A percentile compares a stretch with the other conserved stretches of the same genome.
Evolutionary conservation across 2,797 vertebrate species (phyloP).

Genomic region (Poliocrania exsul): DNA sequence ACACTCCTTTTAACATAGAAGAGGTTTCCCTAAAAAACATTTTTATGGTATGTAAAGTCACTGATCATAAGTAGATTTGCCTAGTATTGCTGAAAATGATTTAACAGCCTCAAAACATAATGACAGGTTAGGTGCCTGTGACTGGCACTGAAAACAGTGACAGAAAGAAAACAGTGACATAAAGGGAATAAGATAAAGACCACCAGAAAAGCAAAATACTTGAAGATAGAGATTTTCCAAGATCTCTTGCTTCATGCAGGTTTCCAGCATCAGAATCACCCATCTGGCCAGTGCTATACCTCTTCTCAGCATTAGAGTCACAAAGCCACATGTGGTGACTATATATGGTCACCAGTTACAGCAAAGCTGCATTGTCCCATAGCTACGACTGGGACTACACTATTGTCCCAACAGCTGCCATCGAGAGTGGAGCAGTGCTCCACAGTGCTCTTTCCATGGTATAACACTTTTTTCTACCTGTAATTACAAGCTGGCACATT

Average conservation of each 20-base stretch:
- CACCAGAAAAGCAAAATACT: neutral
- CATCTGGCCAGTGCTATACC: neutral
- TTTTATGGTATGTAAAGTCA: slow-evolving; percentile 42
- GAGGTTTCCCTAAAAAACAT: slow-evolving; percentile 58
- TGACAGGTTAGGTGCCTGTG: neutral
- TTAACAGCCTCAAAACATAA: slow-evolving; percentile 10
- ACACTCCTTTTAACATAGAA: slow-evolving; percentile 10
- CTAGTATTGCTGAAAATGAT: slow-evolving; percentile 17
- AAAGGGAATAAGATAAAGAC: neutral
- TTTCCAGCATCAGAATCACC: neutral
- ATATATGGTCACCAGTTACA: neutral
- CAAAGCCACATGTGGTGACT: neutral
- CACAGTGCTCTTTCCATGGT: neutral
- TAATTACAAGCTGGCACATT: neutral
- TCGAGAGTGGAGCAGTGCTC: neutral
- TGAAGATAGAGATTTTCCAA: neutral
- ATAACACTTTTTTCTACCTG: neutral
- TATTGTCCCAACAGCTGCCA: neutral
- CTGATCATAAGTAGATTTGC: neutral
- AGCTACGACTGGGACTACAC: neutral
- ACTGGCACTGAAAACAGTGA: neutral
- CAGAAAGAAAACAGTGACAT: neutral
- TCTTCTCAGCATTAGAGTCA: neutral
- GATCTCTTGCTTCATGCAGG: neutral
- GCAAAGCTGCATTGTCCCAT: neutral